Base-by-base conservation (phyloP, 2,888 invertebrate genomes). In the Archips xylosteana region DNA sequence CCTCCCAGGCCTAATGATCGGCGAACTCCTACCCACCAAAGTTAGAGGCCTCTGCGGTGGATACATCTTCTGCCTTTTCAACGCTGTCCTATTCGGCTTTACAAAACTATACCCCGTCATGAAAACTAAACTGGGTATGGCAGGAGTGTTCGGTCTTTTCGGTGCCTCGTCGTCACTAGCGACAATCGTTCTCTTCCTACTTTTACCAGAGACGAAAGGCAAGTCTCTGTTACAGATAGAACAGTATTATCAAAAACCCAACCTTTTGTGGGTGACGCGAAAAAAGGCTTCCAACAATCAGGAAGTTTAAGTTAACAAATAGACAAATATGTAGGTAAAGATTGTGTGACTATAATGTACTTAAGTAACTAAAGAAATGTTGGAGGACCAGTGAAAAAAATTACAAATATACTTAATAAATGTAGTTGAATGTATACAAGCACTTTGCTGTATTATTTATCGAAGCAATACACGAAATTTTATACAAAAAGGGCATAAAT, bases 121-220 rank as follows among this genome's bases (percentile, higher is more conserved):
- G 85, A 95, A 95, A 74, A 85, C 87, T 3, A 79, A 82, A 6
- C 89, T 97, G 94, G 96, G 96, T 13, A 95, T 96, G 82, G 90
- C 95, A 1, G 97, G 97, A 3, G 94, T 97, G 0, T 97, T 97
- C 83, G 92, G 95, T 34, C 89, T 97, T n/a, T 97, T 97, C 80
- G 97, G 96, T 0, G 87, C 90, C 0, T 95, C 96, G 0, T 95
- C 97, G 1, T 81, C 96, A 0, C 78, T 96, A 10, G 96, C 96
- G 0, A 96, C 96, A 0, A 68, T 96, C 2, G 96, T 97, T 66
- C 90, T 97, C 75, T 97, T 95, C 85, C 89, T 97, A 0, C 92
- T 96, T 72, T 88, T 97, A 54, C 97, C 97, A 10, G 97, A 97
- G 89, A 97, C 97, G 0, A 97, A 96, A 85, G 96, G 96, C 51